Percentiles rank a stretch among this genome's conserved stretches.
phyloP scores from a whole-genome alignment of 2,113 vertebrate genomes.

The Tyto alba region DNA sequence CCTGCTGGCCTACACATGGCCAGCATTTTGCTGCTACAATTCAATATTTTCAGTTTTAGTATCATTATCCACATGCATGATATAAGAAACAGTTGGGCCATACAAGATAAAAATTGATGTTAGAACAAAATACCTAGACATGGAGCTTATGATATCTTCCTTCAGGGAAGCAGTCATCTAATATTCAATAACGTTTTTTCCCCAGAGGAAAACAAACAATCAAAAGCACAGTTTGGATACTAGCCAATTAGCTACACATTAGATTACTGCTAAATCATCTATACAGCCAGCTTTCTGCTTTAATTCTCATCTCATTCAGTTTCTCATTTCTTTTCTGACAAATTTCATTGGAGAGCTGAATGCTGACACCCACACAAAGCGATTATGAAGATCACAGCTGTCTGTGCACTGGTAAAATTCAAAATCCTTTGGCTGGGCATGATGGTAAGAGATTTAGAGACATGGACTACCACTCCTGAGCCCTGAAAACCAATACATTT shows the following conservation, averaged over 20 bases:
- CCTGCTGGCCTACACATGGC: background rate
- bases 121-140: background rate
- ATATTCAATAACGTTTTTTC: background rate
- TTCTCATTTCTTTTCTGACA: background rate
- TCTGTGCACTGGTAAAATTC: background rate
- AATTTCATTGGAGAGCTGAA: slow-evolving; percentile 17
- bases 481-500: background rate
- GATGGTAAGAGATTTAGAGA: background rate
- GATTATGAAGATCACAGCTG: background rate
- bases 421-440: background rate
- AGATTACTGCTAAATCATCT: slow-evolving; percentile 46
- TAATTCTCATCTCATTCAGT: slow-evolving; percentile 32
- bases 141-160: background rate
- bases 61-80: background rate
- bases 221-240: slow-evolving; percentile 23
- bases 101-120: background rate
- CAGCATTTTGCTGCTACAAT: background rate
- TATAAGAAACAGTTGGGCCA: background rate
- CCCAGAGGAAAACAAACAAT: slow-evolving; percentile 27
- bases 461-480: background rate
- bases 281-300: slow-evolving; percentile 18
- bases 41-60: background rate
- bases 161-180: background rate
- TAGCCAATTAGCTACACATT: slow-evolving; percentile 37
- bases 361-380: slow-evolving; percentile 1